phyloP scores from a whole-genome alignment of 2,113 vertebrate genomes.

The Phrynosoma platyrhinos region DNA sequence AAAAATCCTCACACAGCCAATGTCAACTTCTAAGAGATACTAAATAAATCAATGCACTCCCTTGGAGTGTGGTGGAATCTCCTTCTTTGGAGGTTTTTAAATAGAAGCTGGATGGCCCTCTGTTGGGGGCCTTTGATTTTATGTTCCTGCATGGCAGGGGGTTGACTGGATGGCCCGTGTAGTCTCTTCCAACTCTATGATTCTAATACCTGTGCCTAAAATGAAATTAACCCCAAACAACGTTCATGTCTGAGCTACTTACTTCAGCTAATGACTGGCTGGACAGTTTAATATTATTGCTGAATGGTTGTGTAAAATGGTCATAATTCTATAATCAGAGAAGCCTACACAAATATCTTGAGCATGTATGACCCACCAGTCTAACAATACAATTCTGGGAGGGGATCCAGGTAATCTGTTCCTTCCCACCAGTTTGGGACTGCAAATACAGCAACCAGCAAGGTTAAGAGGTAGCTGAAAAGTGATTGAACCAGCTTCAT shows the following conservation, averaged over 20 bases:
- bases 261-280: too few species aligned
- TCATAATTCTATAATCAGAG: neutral
- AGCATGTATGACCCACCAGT: neutral
- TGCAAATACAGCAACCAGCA: neutral
- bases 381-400: neutral
- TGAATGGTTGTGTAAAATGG: neutral
- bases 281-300: neutral
- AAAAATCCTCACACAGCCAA: neutral
- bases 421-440: too few species aligned
- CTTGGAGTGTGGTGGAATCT: too few species aligned
- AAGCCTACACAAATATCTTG: neutral
- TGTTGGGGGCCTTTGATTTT: too few species aligned
- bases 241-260: too few species aligned
- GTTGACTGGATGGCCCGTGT: too few species aligned
- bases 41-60: neutral
- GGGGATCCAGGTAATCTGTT: too few species aligned
- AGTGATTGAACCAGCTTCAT: neutral
- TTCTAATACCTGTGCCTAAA: neutral
- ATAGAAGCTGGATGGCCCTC: too few species aligned
- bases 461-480: neutral
- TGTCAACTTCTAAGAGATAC: neutral
- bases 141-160: too few species aligned
- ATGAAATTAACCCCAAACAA: neutral
- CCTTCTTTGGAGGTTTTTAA: too few species aligned
- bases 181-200: too few species aligned